Base-by-base conservation (phyloP, 2,113 vertebrate genomes). In the Emydura subglobosa region DNA sequence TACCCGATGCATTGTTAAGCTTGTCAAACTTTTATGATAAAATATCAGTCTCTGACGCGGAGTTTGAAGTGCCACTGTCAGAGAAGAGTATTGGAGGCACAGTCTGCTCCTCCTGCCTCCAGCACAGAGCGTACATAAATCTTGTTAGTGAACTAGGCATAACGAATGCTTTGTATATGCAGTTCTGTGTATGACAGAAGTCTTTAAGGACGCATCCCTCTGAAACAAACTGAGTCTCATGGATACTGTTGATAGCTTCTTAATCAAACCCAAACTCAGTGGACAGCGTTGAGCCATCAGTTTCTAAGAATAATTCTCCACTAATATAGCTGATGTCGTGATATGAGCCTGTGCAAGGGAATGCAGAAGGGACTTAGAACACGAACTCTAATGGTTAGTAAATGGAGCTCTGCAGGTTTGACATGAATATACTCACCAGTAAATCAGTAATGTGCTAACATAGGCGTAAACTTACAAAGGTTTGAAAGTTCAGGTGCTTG, bases 141-240 rank as follows among this genome's bases (percentile, higher is more conserved):
- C 94, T 91, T 55, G 74, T 80, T 29, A 91, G 91, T 22, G 92
- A 97, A 86, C 90, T 57, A 54, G 91, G 94, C 93, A 85, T 49
- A 96, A 92, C 79, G 82, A 95, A 96, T 91, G 82, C 89, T 93
- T 78, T 83, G 54, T 94, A 93, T 49, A 83, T 88, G 92, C 90
- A 92, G 53, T 84, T 96, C 86, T 80, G 88, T 50, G 91, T 74
- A 47, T 82, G 81, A 94, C 90, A 91, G 3, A 79, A 89, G 91
- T 80, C 47, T 82, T 96, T 90, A 94, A 95, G 86, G 91, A 78
- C 24, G 31, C 93, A 95, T 12, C 29, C 44, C 83, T 93, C 91
- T 0, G 0, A 90, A 96, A 94, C 82, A 84, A 96, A 87, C 80
- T 42, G 91, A 34, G 42, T 94, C 85, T 87, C 74, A 54, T 8